These are phyloP conservation scores for Cheilinus undulatus DNA, from an alignment of 2,113 vertebrate species.

Conservation along the genomic window DNA sequence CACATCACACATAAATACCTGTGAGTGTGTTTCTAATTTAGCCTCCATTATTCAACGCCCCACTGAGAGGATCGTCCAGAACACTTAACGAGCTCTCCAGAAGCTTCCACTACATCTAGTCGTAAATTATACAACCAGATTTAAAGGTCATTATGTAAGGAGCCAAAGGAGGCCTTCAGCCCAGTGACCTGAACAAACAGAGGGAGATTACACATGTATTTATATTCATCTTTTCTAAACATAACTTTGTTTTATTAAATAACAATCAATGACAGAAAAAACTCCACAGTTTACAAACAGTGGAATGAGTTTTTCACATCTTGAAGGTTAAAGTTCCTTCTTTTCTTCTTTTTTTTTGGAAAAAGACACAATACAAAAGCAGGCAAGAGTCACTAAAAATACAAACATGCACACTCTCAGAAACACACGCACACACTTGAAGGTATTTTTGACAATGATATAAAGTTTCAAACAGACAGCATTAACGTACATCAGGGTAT, in stretches of 20 bases:
- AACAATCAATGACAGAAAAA: constrained; percentile 69
- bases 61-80: constrained; percentile 26
- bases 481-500: neutral
- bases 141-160: constrained; percentile 23
- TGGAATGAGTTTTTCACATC: constrained; percentile 42
- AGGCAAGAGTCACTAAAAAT: constrained; percentile 52
- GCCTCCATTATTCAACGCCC: constrained; percentile 38
- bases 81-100: constrained; percentile 2
- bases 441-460: neutral
- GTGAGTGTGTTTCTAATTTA: constrained; percentile 50
- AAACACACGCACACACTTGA: neutral
- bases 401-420: constrained; percentile 49
- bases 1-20: constrained; percentile 53
- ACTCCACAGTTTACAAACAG: constrained; percentile 37
- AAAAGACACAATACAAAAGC: constrained; percentile 70
- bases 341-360: constrained; percentile 47
- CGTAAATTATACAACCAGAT: constrained; percentile 26
- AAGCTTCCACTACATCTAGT: constrained; percentile 13
- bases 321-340: constrained; percentile 49
- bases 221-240: constrained; percentile 12
- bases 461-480: neutral
- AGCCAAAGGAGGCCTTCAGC: neutral
- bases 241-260: constrained; percentile 75
- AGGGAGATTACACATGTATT: neutral
- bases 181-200: neutral